phyloP scores from a whole-genome alignment of 2,113 vertebrate species.

The Arvicanthis niloticus region DNA sequence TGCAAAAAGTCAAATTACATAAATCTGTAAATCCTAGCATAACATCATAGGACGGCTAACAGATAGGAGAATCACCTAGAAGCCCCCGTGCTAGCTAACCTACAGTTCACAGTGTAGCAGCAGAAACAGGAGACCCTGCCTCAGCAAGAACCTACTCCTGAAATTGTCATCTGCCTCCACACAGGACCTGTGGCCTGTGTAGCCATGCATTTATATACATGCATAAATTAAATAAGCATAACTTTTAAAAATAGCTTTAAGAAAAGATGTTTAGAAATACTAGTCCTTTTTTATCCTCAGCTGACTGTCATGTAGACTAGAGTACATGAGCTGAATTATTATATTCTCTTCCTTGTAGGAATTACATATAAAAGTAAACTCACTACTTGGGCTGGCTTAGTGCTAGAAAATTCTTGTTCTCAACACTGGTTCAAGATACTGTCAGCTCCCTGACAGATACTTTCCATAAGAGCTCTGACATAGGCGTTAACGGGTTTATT shows the following conservation, averaged over 20 bases:
- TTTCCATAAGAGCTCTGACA: background rate
- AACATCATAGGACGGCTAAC: too few species aligned
- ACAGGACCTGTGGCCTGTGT: background rate
- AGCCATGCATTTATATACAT: background rate
- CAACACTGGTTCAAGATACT: background rate
- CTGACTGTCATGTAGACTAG: background rate
- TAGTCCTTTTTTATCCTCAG: slow-evolving; percentile 25
- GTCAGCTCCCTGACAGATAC: background rate
- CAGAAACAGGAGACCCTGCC: background rate
- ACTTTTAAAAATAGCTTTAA: background rate
- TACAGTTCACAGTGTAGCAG: background rate
- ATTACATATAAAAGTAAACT: slow-evolving; percentile 41
- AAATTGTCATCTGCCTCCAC: background rate
- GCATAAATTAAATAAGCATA: background rate
- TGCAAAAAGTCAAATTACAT: background rate
- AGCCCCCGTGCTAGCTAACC: background rate
- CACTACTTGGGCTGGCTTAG: background rate
- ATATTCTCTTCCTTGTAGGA: slow-evolving; percentile 41
- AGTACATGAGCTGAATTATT: slow-evolving; percentile 29
- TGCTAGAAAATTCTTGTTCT: slow-evolving; percentile 33
- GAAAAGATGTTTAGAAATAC: background rate
- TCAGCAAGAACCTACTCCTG: background rate
- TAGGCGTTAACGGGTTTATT: background rate
- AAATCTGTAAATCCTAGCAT: background rate
- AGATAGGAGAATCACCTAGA: background rate